phyloP scores from a whole-genome alignment of 2,888 invertebrate species.

The Creontiades dilutus region DNA sequence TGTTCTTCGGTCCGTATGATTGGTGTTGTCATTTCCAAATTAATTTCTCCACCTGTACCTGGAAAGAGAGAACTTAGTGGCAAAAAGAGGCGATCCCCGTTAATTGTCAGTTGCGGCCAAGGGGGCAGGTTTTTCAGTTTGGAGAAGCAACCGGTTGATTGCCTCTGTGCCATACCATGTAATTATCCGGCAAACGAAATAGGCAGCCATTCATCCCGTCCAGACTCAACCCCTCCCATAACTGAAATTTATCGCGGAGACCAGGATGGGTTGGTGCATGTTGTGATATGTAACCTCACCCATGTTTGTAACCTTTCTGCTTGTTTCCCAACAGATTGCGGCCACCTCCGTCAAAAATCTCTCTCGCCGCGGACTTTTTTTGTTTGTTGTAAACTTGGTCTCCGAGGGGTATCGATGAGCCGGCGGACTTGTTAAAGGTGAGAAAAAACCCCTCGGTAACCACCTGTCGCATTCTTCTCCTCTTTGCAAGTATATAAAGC shows the following conservation, averaged over 20 bases:
- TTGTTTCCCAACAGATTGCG: not conserved
- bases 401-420: not conserved
- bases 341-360: not conserved
- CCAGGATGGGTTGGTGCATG: not conserved
- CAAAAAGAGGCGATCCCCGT: conserved; percentile 5
- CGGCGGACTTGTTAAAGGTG: not conserved
- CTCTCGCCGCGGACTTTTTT: not conserved
- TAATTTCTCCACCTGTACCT: not conserved
- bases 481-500: not conserved
- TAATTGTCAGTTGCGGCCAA: not conserved
- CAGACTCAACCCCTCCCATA: not conserved
- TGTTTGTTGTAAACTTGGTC: not conserved
- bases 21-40: not conserved
- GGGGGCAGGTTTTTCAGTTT: conserved; percentile 34
- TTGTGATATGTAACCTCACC: not conserved
- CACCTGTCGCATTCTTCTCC: not conserved
- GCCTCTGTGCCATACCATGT: conserved; percentile 44
- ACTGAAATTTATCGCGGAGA: not conserved
- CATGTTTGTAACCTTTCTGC: not conserved
- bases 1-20: no score
- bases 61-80: not conserved
- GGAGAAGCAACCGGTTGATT: conserved; percentile 43
- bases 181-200: conserved; percentile 35
- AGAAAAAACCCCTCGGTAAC: not conserved
- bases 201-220: conserved; percentile 27